Base-by-base conservation (phyloP, 2,797 vertebrate genomes). In the Diglossa cyanea region DNA sequence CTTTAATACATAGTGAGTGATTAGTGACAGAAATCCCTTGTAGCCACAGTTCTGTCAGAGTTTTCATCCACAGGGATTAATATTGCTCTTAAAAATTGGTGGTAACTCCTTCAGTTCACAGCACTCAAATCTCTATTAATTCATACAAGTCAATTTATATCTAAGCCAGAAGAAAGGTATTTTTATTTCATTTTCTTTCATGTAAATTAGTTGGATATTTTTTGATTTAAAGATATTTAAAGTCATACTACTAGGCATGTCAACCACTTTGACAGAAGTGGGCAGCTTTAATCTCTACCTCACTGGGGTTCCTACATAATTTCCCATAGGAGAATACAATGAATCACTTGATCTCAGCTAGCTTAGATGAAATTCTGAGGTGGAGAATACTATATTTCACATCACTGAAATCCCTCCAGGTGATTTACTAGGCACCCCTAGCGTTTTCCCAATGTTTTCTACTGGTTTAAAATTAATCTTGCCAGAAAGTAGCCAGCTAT, bases 161-260 rank as follows among this genome's bases (percentile, higher is more conserved):
- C 53, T 76, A 91, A 93, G n/a, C 35, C 81, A 91, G 89, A 82
- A 84, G 9, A 70, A 11, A 58, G 10, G 33, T 30, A 55, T 71
- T 89, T 89, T 86, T 72, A 87, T 94, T 96, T 97, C 12, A 79
- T 93, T 95, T 92, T n/a, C 21, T 95, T 95, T 95, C 66, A 66
- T 78, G 57, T 83, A 95, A 96, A 97, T 92, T 87, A 82, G 39
- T 88, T 87, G 65, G 67, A 92, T 95, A 37, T 55, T 96, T 82
- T 97, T 94, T 96, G 39, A 93, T 96, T 96, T 96, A 84, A 84
- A 93, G 63, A 83, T 84, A 68, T 57, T 66, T 91, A 33, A 85
- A 94, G 42, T 76, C 62, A 79, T 51, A 50, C 71, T 82, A 79
- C 26, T 51, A 79, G 31, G 37, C 35, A 80, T 57, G 66, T 84